Evolutionary conservation across 2,113 vertebrate species (phyloP), one percentile per base, ranked within the genome.

Genomic region (Riparia riparia): DNA sequence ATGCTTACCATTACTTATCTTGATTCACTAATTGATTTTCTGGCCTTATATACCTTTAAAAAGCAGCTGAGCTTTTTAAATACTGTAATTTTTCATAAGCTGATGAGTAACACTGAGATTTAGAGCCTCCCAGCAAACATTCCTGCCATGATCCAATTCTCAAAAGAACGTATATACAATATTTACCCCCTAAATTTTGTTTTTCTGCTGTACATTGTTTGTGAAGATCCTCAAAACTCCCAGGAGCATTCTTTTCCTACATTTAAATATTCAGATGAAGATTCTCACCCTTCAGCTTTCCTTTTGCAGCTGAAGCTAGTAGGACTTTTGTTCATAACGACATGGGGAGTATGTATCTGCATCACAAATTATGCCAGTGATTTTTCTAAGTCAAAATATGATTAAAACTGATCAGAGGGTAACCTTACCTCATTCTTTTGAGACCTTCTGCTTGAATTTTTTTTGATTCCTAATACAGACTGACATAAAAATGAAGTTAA

Each of bases 11-110:
- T 89, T 96, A 91, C 31, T 94, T 96, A 83, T 49, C 82, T 86
- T 81, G 79, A 97, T 93, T 95, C 89, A 85, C 31, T 95, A 83
- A 97, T 95, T 70, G 89, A 97, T 98, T 98, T 97, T 97, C 94
- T 97, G 86, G 69, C 76, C 85, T 95, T 94, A 64, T 28, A 31
- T 97, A 97, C 97, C 95, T 97, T 71, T 82, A 84, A 95, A 92
- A 97, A 86, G 16, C 80, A 97, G 81, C 70, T 50, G 24, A 54
- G 54, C 34, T 82, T 97, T 96, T 93, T 41, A 94, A 97, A 96
- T 86, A 86, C 82, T 21, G 37, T 78, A 42, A 93, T 95, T 96
- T 97, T 96, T 97, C 90, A 96, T 95, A 96, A 96, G 34, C 19
- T 76, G 73, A 93, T 96, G 96, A 96, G 49, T 90, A 91, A 83